Evolutionary conservation across 2,888 invertebrate genomes (phyloP).

Genomic region (Catocala sponsa): DNA sequence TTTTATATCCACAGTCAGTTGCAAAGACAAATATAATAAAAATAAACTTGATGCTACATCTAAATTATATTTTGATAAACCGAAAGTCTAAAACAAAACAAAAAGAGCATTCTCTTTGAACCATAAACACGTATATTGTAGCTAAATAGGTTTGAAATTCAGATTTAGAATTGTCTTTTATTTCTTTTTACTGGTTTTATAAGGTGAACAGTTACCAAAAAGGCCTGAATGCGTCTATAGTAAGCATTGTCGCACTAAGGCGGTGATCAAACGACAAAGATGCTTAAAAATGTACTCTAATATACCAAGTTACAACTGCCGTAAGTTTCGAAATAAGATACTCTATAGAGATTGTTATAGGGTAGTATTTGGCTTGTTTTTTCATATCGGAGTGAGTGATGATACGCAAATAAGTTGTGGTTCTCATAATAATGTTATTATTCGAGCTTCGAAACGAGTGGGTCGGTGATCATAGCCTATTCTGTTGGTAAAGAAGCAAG

Average conservation of each 20-base stretch:
- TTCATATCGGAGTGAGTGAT: conserved; percentile 20
- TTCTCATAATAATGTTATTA: conserved; percentile 84
- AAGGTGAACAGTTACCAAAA: conserved; percentile 65
- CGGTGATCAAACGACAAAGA: conserved; percentile 82
- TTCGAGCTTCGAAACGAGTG: conserved; percentile 78
- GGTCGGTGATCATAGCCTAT: conserved; percentile 81
- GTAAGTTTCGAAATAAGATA: neutral
- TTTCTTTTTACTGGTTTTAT: conserved; percentile 55
- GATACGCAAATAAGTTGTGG: conserved; percentile 52
- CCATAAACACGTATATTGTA: conserved; percentile 42
- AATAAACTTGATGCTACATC: neutral
- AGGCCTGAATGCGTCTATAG: conserved; percentile 68
- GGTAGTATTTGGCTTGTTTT: conserved; percentile 44
- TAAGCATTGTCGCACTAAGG: conserved; percentile 72
- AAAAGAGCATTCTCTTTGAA: conserved; percentile 35
- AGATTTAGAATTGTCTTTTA: conserved; percentile 50
- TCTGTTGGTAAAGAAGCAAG: conserved; percentile 75
- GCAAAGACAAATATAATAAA: neutral
- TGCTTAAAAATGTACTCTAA: conserved; percentile 77
- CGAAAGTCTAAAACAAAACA: conserved; percentile 18
- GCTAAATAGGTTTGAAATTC: conserved; percentile 45
- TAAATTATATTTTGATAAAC: conserved; percentile 9
- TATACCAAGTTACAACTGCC: conserved; percentile 53
- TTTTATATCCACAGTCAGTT: too few species aligned
- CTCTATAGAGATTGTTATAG: conserved; percentile 37